Base-by-base conservation (phyloP, 2,113 vertebrate species). In the Entosphenus tridentatus region DNA sequence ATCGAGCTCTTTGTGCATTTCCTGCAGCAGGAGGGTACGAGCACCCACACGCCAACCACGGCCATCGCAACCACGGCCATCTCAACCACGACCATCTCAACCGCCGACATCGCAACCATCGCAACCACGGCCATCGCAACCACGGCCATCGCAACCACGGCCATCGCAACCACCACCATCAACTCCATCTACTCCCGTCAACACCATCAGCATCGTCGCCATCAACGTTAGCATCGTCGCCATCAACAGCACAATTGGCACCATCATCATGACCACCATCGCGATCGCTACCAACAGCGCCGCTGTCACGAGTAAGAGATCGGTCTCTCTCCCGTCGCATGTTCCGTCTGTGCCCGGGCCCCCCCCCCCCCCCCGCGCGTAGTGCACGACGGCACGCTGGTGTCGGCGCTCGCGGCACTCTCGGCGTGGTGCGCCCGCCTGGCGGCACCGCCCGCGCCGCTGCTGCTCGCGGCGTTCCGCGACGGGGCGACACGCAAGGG, bases 401-500 rank as follows among this genome's bases (percentile, higher is more conserved):
- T 90, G 56, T 90, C 96, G 0, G 87, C 91, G 0, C 86, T 90
- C 70, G 85, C 84, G 3, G 79, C 93, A 69, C 80, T 98, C 73
- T 83, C 86, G n/a, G 86, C 87, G 68, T 98, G 93, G 93, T 92
- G 83, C 68, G 75, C 74, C 68, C 85, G 85, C 3, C 85, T 96
- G 73, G 85, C 83, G 9, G 83, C 83, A 0, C 85, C 92, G 70
- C 83, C 96, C 71, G 86, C 93, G 2, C 74, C 77, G 65, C 81
- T 84, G 72, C 77, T 96, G 72, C 71, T 82, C 2, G 91, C 92
- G 55, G 95, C 91, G 88, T 79, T 95, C 69, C 93, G 91, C 76
- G 96, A 95, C 75, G 91, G 85, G 3, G 89, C 90, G 77, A 87
- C 83, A 75, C 85, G 95, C 68, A 98, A 98, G 79, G 86, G 87